phyloP scores from a whole-genome alignment of 2,113 vertebrate species.

The Camarhynchus parvulus region DNA sequence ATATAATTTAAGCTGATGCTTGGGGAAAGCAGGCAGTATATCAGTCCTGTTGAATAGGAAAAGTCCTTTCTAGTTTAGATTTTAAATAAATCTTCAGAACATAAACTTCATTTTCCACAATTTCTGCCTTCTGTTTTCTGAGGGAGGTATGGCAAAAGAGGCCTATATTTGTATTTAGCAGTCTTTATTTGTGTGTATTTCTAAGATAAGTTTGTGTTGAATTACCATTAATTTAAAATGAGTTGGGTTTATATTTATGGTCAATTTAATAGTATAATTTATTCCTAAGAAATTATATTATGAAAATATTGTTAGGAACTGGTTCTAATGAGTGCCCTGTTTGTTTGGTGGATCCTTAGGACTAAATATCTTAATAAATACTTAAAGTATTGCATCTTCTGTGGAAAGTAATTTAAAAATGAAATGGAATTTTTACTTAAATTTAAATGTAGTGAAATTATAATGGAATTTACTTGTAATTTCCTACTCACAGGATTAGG shows the following conservation, averaged over 20 bases:
- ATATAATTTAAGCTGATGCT: neutral
- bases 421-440: neutral
- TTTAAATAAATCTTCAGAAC: neutral
- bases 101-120: neutral
- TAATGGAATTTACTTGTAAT: neutral
- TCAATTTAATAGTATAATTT: neutral
- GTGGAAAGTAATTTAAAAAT: neutral
- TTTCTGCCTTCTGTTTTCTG: neutral
- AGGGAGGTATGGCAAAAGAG: neutral
- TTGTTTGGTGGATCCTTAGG: neutral
- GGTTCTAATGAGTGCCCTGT: neutral
- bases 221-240: neutral
- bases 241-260: neutral
- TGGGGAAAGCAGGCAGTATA: neutral
- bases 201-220: neutral
- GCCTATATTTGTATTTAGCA: neutral
- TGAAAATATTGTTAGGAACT: neutral
- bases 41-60: neutral
- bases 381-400: neutral
- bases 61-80: neutral
- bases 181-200: neutral
- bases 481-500: neutral
- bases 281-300: neutral
- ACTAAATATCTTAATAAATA: neutral
- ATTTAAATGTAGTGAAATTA: neutral